Percentiles rank a stretch among this genome's conserved stretches.
phyloP scores from a whole-genome alignment of 2,113 vertebrate genomes.

The Lutjanus erythropterus region DNA sequence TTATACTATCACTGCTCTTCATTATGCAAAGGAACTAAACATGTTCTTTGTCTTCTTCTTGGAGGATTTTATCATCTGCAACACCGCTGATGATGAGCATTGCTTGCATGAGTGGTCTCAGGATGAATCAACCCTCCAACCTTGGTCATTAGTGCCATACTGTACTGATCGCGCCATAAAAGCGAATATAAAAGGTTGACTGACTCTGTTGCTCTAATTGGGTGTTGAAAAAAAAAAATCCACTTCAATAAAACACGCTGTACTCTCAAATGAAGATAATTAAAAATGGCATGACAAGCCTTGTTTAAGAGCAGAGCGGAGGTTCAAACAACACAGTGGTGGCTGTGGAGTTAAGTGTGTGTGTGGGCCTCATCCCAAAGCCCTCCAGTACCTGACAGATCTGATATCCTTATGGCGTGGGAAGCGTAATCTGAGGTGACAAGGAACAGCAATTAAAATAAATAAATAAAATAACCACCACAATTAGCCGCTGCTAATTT shows the following conservation, averaged over 20 bases:
- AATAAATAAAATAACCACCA: conserved; percentile 58
- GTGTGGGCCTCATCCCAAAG: conserved; percentile 37
- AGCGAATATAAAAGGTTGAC: conserved; percentile 48
- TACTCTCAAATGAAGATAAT: conserved; percentile 59
- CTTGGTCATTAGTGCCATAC: conserved; percentile 53
- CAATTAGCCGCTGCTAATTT: conserved; percentile 58
- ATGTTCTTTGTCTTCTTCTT: conserved; percentile 8
- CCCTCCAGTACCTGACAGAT: conserved; percentile 68
- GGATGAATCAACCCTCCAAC: conserved; percentile 47
- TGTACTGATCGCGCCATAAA: conserved; percentile 53
- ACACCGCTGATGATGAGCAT: conserved; percentile 65
- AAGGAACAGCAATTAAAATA: conserved; percentile 65
- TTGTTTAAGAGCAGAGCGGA: conserved; percentile 47
- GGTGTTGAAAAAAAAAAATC: conserved; percentile 48
- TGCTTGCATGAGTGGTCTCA: conserved; percentile 46
- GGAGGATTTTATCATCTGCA: conserved; percentile 33
- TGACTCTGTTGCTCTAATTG: conserved; percentile 66
- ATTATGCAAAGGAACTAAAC: neutral
- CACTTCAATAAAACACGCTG: conserved; percentile 18
- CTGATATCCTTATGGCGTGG: conserved; percentile 50
- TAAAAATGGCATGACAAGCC: conserved; percentile 52
- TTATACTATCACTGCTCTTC: neutral
- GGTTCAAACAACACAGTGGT: conserved; percentile 24
- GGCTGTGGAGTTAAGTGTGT: conserved; percentile 12
- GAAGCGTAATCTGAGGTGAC: conserved; percentile 62